These are phyloP conservation scores for Cephalopholis sonnerati DNA, from an alignment of 2,113 vertebrate genomes.

Conservation along the genomic window DNA sequence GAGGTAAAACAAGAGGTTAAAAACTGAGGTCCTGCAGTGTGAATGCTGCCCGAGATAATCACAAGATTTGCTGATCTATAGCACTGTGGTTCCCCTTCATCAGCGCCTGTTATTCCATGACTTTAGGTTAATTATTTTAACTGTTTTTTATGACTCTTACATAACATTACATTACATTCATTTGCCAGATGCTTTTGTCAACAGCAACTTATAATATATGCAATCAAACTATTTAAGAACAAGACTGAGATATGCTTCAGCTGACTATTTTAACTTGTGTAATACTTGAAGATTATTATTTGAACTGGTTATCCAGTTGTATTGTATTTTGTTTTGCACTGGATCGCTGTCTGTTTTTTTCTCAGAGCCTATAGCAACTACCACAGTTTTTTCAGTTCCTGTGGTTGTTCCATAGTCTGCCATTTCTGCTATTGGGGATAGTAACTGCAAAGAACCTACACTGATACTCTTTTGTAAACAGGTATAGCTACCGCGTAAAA, in stretches of 20 bases:
- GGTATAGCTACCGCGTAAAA: no score
- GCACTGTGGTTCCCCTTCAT: background rate
- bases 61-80: background rate
- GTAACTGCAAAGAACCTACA: no score
- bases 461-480: no score
- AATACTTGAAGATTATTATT: no score
- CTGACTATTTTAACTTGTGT: background rate
- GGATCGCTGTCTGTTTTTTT: no score
- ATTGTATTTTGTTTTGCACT: no score
- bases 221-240: background rate
- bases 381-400: no score
- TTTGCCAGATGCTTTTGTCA: background rate
- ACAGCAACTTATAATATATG: background rate
- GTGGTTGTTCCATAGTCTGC: no score
- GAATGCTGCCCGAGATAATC: constrained; percentile 9
- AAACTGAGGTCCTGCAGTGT: background rate
- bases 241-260: background rate
- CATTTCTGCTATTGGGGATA: no score
- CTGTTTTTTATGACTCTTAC: background rate
- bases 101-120: no score
- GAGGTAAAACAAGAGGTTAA: background rate
- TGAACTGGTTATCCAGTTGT: no score
- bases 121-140: background rate
- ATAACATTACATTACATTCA: background rate
- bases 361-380: no score